These are phyloP conservation scores for Arnoldichthys spilopterus DNA, from an alignment of 2,797 vertebrate genomes.

Conservation along the genomic window DNA sequence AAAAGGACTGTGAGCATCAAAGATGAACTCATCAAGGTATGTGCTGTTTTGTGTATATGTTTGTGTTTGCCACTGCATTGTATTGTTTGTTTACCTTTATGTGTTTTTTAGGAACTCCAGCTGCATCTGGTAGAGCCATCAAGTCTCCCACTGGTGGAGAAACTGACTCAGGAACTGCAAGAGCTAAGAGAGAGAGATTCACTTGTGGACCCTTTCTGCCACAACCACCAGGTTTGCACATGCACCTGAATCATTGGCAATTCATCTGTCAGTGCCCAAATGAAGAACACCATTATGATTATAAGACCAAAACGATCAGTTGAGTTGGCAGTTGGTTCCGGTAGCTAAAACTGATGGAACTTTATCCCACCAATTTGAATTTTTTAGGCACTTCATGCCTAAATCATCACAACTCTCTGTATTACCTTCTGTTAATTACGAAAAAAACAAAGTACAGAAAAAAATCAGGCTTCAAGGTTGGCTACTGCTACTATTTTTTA, in stretches of 20 bases:
- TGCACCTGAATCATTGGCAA: not conserved
- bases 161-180: slow-evolving; percentile 85
- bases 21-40: slow-evolving; percentile 88
- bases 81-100: not conserved
- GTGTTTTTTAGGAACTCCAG: slow-evolving; percentile 82
- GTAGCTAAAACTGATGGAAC: too few relatives aligned
- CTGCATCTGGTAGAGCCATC: slow-evolving; percentile 85
- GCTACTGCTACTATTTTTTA: too few relatives aligned
- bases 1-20: slow-evolving; percentile 83
- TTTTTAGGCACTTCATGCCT: too few relatives aligned
- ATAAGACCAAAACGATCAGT: too few relatives aligned
- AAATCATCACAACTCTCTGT: too few relatives aligned
- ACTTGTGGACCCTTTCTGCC: slow-evolving; percentile 64
- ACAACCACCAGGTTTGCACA: slow-evolving; percentile 72
- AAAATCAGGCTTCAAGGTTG: too few relatives aligned
- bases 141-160: slow-evolving; percentile 82
- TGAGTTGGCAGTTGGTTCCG: too few relatives aligned
- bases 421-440: too few relatives aligned
- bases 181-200: slow-evolving; percentile 82
- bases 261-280: not conserved
- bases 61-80: not conserved
- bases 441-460: too few relatives aligned
- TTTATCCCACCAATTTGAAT: too few relatives aligned
- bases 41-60: slow-evolving; percentile 31
- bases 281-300: not conserved